Percentiles rank a stretch among this genome's conserved stretches.
Evolutionary conservation across 2,888 invertebrate genomes (phyloP).

Genomic region (Sepiola atlantica): DNA sequence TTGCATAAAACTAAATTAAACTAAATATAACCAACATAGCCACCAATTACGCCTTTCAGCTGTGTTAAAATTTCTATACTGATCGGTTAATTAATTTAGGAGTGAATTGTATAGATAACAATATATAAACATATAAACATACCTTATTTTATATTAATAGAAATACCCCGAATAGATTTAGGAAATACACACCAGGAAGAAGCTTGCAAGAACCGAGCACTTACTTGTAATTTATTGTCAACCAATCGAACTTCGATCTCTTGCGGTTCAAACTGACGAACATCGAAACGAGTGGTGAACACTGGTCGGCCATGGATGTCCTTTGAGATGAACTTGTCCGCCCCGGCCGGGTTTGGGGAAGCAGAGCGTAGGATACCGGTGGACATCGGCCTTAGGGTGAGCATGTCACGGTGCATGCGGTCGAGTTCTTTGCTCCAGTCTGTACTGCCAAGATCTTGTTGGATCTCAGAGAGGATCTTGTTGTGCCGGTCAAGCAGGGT

Average conservation of each 20-base stretch:
- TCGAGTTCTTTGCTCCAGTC: constrained; percentile 24
- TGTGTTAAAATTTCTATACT: too few relatives aligned
- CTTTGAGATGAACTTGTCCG: background rate
- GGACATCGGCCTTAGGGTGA: background rate
- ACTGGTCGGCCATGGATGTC: constrained; percentile 39
- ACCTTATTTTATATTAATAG: too few relatives aligned
- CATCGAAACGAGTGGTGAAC: constrained; percentile 12
- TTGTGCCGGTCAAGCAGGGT: constrained; percentile 22
- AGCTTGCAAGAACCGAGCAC: background rate
- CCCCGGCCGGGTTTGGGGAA: background rate
- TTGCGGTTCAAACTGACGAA: constrained; percentile 40
- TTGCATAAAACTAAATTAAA: too few relatives aligned
- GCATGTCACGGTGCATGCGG: constrained; percentile 39
- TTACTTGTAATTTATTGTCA: constrained; percentile 36
- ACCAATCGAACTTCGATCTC: constrained; percentile 40
- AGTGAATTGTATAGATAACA: too few relatives aligned
- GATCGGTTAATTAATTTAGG: too few relatives aligned
- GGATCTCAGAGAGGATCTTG: constrained; percentile 35
- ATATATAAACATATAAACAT: too few relatives aligned
- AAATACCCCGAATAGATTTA: too few relatives aligned
- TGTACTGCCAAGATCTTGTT: constrained; percentile 3
- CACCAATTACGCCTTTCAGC: too few relatives aligned
- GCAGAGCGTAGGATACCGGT: background rate
- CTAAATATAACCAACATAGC: too few relatives aligned
- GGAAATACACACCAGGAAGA: too few relatives aligned